Percentiles rank a stretch among this genome's conserved stretches.
phyloP scores from a whole-genome alignment of 2,113 vertebrate genomes.

The Hydrochoerus hydrochaeris region DNA sequence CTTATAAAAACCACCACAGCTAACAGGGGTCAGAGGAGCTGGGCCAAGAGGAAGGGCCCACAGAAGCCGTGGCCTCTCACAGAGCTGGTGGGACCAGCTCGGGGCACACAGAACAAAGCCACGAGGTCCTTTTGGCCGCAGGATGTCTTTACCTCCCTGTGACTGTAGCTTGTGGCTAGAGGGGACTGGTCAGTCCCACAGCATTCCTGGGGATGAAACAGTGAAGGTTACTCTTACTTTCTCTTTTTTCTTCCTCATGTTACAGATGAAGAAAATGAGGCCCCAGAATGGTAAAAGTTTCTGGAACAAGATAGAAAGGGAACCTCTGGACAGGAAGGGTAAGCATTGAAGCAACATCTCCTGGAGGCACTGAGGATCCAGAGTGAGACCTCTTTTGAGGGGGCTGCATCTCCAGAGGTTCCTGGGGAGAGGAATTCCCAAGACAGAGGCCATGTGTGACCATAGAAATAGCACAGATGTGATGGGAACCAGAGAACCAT shows the following conservation, averaged over 20 bases:
- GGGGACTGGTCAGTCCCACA: background rate
- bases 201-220: background rate
- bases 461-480: background rate
- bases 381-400: background rate
- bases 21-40: background rate
- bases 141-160: background rate
- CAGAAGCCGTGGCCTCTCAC: background rate
- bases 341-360: background rate
- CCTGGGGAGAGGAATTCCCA: background rate
- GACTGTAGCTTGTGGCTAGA: background rate
- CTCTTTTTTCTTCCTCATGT: background rate
- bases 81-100: background rate
- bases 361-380: background rate
- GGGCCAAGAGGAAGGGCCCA: background rate
- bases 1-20: slow-evolving; percentile 17
- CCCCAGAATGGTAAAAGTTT: background rate
- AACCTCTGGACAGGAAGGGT: background rate
- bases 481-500: background rate
- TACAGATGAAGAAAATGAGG: background rate
- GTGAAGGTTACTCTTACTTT: background rate
- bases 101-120: background rate
- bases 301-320: background rate
- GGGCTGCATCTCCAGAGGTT: no score
- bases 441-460: background rate
- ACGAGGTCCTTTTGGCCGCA: background rate